A percentile compares a stretch with the other conserved stretches of the same genome.
phyloP scores from a whole-genome alignment of 2,888 invertebrate species.

The Adelognathus sp. region DNA sequence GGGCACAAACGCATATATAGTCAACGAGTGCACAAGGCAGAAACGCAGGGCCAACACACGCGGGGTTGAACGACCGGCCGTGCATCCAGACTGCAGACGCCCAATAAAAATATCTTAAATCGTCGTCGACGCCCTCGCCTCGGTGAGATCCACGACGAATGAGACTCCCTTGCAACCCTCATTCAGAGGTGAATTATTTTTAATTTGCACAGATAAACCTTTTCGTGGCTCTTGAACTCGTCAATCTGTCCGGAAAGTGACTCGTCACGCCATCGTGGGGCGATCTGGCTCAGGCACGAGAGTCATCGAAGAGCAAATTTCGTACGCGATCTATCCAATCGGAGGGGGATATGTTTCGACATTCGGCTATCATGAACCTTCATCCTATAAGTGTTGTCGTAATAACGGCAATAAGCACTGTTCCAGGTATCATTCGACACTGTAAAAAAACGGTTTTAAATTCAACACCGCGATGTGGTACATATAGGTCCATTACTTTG shows the following conservation, averaged over 20 bases:
- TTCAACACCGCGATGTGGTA: no score
- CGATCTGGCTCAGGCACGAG: neutral
- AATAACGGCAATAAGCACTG: no score
- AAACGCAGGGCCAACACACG: conserved; percentile 41
- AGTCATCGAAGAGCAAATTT: neutral
- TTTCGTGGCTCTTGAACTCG: conserved; percentile 1
- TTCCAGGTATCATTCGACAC: no score
- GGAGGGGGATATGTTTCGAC: neutral
- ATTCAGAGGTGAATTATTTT: conserved; percentile 55
- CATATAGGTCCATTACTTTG: no score
- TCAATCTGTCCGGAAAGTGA: neutral
- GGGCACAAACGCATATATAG: conserved; percentile 21
- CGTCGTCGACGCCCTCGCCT: conserved; percentile 62
- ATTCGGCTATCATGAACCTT: neutral
- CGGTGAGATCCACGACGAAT: conserved; percentile 46
- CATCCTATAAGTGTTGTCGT: no score
- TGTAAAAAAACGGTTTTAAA: no score
- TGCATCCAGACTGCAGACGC: conserved; percentile 78
- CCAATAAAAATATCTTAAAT: conserved; percentile 77
- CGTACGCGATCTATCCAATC: neutral
- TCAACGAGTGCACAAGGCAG: conserved; percentile 64
- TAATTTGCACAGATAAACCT: conserved; percentile 24
- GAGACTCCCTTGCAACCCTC: conserved; percentile 39
- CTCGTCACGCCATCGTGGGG: neutral
- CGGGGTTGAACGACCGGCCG: conserved; percentile 72